phyloP scores from a whole-genome alignment of 2,113 vertebrate genomes.

The Mus spicilegus region DNA sequence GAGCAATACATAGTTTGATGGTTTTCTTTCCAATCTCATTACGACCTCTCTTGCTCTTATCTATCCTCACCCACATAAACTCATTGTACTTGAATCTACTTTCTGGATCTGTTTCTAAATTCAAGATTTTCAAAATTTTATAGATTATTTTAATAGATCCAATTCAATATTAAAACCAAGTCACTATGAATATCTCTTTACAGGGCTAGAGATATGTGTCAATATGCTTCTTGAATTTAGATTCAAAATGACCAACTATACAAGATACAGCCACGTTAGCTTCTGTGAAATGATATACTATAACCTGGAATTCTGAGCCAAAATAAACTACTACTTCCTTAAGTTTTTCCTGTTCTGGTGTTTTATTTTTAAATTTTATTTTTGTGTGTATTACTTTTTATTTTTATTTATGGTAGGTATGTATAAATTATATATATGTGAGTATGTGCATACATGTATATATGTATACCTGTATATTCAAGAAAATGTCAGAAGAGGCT shows the following conservation, averaged over 20 bases:
- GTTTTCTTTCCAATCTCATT: neutral
- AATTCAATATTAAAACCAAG: neutral
- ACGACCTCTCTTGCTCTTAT: neutral
- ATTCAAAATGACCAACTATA: neutral
- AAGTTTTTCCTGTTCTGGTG: neutral
- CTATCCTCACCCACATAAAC: neutral
- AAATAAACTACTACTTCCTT: neutral
- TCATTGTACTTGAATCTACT: neutral
- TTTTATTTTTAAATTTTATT: neutral
- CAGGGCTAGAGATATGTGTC: neutral
- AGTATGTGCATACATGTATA: neutral
- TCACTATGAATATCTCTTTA: neutral
- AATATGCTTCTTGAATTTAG: neutral
- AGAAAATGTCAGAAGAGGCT: neutral
- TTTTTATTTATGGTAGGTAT: neutral
- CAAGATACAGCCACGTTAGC: neutral
- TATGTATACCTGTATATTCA: neutral
- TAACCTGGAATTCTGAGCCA: neutral
- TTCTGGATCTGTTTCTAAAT: neutral
- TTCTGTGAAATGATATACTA: neutral
- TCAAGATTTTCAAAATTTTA: neutral
- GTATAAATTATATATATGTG: neutral
- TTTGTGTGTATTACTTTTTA: neutral
- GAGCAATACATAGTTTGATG: neutral
- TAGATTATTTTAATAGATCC: neutral